Conservation (phyloP, 2,797 vertebrate genomes). For the Arnoldichthys spilopterus region DNA sequence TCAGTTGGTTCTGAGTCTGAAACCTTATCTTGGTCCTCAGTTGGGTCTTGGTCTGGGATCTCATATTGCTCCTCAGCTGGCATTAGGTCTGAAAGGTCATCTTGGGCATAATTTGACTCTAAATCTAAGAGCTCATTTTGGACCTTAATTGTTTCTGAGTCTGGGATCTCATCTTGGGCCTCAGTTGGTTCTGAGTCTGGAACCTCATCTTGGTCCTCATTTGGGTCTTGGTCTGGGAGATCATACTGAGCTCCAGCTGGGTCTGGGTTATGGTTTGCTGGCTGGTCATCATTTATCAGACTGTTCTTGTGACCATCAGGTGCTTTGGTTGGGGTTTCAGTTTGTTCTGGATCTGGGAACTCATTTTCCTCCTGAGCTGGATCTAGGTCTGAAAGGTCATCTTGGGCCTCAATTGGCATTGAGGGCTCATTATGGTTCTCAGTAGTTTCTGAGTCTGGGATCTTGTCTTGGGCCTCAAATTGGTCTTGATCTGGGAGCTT, state of each 20-base stretch:
- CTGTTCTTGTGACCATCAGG: constrained; percentile 56
- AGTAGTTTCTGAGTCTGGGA: not conserved
- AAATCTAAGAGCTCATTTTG: too few species aligned
- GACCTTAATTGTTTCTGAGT: too few species aligned
- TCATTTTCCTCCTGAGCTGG: not conserved
- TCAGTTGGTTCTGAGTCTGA: not conserved
- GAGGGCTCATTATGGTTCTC: not conserved
- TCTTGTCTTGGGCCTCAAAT: not conserved
- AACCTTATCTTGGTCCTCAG: too few species aligned
- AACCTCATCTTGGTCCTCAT: too few species aligned
- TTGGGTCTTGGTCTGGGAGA: too few species aligned
- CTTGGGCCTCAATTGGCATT: not conserved
- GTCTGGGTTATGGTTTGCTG: not conserved
- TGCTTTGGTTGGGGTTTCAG: not conserved
- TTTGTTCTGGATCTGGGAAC: not conserved
- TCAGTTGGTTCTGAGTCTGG: too few species aligned
- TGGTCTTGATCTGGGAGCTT: not conserved
- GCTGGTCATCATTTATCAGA: constrained; percentile 46
- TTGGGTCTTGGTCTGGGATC: too few species aligned
- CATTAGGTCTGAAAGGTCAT: not conserved
- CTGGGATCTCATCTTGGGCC: too few species aligned
- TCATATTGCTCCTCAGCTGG: not conserved
- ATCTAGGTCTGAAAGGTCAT: not conserved
- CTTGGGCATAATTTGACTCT: not conserved
- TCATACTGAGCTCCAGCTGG: not conserved